A percentile compares a stretch with the other conserved stretches of the same genome.
These are phyloP conservation scores for Drosophila ficusphila DNA, from an alignment of 1,140 invertebrate genomes.

Conservation along the genomic window DNA sequence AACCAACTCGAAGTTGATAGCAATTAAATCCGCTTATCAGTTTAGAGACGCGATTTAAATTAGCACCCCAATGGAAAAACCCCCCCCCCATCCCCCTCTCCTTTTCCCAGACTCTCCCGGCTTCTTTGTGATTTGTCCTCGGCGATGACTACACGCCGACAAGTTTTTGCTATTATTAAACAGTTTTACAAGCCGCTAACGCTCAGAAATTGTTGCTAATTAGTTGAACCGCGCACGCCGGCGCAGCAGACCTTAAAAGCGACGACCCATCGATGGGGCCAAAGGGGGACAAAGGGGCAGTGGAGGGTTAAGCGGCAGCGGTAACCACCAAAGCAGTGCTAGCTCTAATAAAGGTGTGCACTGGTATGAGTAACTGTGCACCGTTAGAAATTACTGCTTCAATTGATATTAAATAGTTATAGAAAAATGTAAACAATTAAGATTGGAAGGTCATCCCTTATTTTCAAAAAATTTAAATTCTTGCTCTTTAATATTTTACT, in stretches of 20 bases:
- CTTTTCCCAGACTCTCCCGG: background rate
- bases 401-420: background rate
- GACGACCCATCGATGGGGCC: conserved; percentile 19
- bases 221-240: conserved; percentile 74
- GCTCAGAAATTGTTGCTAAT: conserved; percentile 79
- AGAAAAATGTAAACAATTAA: background rate
- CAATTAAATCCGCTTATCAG: conserved; percentile 79
- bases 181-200: conserved; percentile 80
- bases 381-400: conserved; percentile 1
- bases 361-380: conserved; percentile 9
- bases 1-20: conserved; percentile 55
- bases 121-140: conserved; percentile 49
- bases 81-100: background rate
- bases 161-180: conserved; percentile 66
- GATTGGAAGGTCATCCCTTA: no score
- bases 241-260: conserved; percentile 77
- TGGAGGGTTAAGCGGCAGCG: conserved; percentile 7
- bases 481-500: no score
- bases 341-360: conserved; percentile 39
- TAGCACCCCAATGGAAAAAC: conserved; percentile 45
- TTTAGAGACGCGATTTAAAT: conserved; percentile 65
- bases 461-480: no score
- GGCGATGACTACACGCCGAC: conserved; percentile 41
- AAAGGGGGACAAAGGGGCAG: background rate
- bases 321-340: conserved; percentile 5